These are phyloP conservation scores for Neocrepidodera transversa DNA, from an alignment of 2,888 invertebrate genomes.

Conservation along the genomic window DNA sequence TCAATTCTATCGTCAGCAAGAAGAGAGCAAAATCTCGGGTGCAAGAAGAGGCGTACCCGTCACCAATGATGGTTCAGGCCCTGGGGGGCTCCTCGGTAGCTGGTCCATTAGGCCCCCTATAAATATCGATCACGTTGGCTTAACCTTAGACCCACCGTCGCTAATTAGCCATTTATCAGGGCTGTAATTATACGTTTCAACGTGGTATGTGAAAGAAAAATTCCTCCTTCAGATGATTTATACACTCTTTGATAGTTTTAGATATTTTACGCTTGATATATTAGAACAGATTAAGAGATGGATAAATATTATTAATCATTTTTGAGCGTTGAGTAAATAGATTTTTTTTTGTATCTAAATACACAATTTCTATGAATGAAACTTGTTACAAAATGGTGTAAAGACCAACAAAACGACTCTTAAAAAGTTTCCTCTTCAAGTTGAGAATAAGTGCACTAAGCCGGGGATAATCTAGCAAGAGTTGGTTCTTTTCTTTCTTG, in stretches of 20 bases:
- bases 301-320: background rate
- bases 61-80: slow-evolving; percentile 35
- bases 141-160: slow-evolving; percentile 23
- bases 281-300: background rate
- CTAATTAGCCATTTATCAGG: slow-evolving; percentile 30
- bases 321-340: background rate
- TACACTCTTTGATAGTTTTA: slow-evolving; percentile 1
- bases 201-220: background rate
- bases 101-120: slow-evolving; percentile 45
- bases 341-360: background rate
- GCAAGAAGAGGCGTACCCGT: slow-evolving; percentile 22
- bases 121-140: slow-evolving; percentile 31
- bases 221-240: slow-evolving; percentile 9
- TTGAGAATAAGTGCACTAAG: slow-evolving; percentile 37
- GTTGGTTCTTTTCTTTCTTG: slow-evolving; percentile 4
- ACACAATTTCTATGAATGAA: background rate
- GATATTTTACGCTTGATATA: background rate
- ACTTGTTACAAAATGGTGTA: slow-evolving; percentile 24
- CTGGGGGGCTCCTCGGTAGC: slow-evolving; percentile 50
- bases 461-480: slow-evolving; percentile 35
- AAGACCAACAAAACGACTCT: slow-evolving; percentile 32
- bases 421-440: slow-evolving; percentile 30
- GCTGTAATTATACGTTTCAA: slow-evolving; percentile 20
- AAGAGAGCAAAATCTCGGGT: slow-evolving; percentile 3
- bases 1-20: background rate